These are phyloP conservation scores for Germaria angustata DNA, from an alignment of 2,888 invertebrate genomes.

Conservation along the genomic window DNA sequence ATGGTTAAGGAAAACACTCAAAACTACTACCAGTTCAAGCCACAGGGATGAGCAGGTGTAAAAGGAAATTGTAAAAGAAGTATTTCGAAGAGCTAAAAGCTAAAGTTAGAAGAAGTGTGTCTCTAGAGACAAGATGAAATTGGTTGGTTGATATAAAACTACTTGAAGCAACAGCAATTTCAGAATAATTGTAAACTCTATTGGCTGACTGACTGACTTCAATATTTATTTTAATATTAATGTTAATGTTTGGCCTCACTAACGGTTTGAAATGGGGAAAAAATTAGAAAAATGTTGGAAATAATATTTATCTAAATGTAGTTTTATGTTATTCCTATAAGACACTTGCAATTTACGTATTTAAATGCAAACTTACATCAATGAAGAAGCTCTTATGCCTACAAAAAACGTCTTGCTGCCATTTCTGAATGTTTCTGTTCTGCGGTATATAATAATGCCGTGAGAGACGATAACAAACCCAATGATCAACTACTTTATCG, in stretches of 20 bases:
- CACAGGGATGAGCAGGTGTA: slow-evolving; percentile 9
- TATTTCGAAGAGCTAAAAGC: neutral
- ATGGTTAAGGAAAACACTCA: slow-evolving; percentile 4
- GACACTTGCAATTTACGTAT: too few relatives aligned
- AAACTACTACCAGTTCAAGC: neutral
- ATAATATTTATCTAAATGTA: too few relatives aligned
- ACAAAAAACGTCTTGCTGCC: slow-evolving; percentile 32
- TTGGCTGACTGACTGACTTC: slow-evolving; percentile 61
- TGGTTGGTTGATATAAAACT: slow-evolving; percentile 55
- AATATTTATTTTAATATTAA: slow-evolving; percentile 25
- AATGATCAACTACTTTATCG: slow-evolving; percentile 55
- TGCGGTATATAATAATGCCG: slow-evolving; percentile 35
- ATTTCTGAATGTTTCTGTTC: slow-evolving; percentile 1
- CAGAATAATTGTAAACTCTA: too few relatives aligned
- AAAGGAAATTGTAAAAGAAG: too few relatives aligned
- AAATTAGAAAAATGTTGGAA: too few relatives aligned
- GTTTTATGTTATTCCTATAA: too few relatives aligned
- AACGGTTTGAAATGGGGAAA: slow-evolving; percentile 51
- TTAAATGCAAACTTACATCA: slow-evolving; percentile 34
- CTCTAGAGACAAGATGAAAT: slow-evolving; percentile 19
- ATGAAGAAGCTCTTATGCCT: slow-evolving; percentile 54
- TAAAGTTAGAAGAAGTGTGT: slow-evolving; percentile 22
- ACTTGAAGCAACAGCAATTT: too few relatives aligned
- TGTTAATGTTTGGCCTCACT: slow-evolving; percentile 44
- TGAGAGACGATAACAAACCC: slow-evolving; percentile 56